These are phyloP conservation scores for Callorhinus ursinus DNA, from an alignment of 2,113 vertebrate genomes.

Conservation along the genomic window DNA sequence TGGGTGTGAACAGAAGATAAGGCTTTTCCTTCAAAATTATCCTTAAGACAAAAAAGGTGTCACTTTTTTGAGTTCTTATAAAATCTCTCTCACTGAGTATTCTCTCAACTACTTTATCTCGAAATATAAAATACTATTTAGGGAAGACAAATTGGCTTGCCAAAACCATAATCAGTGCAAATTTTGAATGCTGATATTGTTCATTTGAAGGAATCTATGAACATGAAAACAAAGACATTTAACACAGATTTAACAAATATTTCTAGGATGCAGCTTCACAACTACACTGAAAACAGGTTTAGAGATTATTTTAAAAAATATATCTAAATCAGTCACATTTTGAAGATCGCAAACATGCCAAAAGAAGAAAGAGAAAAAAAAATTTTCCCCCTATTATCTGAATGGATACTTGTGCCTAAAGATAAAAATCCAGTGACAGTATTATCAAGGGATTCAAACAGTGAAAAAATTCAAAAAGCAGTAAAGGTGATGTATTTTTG, in stretches of 20 bases:
- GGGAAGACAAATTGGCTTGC: background rate
- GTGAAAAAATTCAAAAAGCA: background rate
- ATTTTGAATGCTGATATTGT: slow-evolving; percentile 16
- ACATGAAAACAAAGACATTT: background rate
- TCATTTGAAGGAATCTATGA: background rate
- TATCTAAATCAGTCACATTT: background rate
- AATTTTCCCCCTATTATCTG: background rate
- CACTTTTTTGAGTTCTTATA: background rate
- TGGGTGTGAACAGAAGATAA: background rate
- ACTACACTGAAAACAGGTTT: background rate
- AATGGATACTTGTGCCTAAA: background rate
- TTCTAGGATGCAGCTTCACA: background rate
- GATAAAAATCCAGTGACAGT: background rate
- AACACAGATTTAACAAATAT: background rate
- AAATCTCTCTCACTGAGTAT: background rate
- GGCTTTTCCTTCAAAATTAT: background rate
- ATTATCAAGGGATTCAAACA: background rate
- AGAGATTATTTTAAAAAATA: slow-evolving; percentile 6
- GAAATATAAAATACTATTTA: background rate
- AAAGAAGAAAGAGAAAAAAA: background rate
- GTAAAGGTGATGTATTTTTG: background rate
- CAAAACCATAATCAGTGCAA: background rate
- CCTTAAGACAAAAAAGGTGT: background rate
- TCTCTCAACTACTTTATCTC: background rate
- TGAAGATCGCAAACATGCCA: background rate